Conservation (phyloP, 2,888 invertebrate species). For the Hyposoter didymator region DNA sequence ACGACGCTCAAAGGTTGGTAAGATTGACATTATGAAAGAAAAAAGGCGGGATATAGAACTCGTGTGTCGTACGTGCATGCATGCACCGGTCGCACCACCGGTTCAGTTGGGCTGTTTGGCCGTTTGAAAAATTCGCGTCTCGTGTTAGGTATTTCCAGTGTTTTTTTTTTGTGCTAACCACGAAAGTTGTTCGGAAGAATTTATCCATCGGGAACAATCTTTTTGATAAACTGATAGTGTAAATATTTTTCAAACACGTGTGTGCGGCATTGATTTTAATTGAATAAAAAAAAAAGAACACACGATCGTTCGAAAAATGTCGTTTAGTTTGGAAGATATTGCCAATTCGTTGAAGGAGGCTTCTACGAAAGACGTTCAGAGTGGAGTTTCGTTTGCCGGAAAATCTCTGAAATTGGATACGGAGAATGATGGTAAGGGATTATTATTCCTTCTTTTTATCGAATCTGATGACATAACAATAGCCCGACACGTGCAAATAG, state of each 20-base stretch:
- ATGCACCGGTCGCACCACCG: no score
- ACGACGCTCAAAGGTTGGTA: neutral
- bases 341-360: conserved; percentile 78
- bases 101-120: conserved; percentile 20
- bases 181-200: neutral
- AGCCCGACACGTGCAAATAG: neutral
- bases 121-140: conserved; percentile 31
- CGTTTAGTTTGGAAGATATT: conserved; percentile 87
- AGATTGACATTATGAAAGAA: conserved; percentile 22
- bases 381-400: conserved; percentile 93
- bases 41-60: conserved; percentile 47
- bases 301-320: conserved; percentile 79
- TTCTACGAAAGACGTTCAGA: conserved; percentile 77
- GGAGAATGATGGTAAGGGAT: conserved; percentile 90
- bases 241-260: conserved; percentile 1
- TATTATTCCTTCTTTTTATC: neutral
- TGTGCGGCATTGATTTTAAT: neutral
- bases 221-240: neutral
- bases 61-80: neutral
- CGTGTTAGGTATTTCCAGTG: neutral
- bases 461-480: neutral
- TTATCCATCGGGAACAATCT: neutral
- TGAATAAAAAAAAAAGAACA: neutral
- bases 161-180: conserved; percentile 9
- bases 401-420: conserved; percentile 91